Conservation (phyloP, 2,888 invertebrate genomes). For the Silvanus unidentatus region DNA sequence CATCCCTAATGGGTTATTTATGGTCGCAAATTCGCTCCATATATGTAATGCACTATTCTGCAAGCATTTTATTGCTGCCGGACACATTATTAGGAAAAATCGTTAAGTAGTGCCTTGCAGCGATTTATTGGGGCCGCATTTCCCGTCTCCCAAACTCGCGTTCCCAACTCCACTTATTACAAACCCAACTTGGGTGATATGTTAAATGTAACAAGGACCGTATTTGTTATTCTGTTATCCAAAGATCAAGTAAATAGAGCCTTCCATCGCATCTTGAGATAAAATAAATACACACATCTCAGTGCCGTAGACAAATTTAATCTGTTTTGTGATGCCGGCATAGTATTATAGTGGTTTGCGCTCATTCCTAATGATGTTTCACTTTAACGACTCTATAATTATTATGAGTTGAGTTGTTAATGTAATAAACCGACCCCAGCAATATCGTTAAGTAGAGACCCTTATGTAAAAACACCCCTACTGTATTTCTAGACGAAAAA, state of each 20-base stretch:
- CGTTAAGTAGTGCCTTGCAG: too few species aligned
- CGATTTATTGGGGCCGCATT: too few species aligned
- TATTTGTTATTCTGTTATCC: too few species aligned
- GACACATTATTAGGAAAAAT: slow-evolving; percentile 12
- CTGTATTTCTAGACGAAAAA: slow-evolving; percentile 5
- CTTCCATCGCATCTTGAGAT: too few species aligned
- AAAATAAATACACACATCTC: neutral
- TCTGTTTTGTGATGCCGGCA: neutral
- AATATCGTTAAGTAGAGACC: slow-evolving; percentile 37
- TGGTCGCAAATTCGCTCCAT: slow-evolving; percentile 32
- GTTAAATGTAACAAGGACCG: too few species aligned
- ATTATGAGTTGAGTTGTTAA: slow-evolving; percentile 47
- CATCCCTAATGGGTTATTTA: slow-evolving; percentile 43
- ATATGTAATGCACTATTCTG: slow-evolving; percentile 2
- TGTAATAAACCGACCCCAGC: slow-evolving; percentile 43
- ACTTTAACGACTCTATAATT: slow-evolving; percentile 43
- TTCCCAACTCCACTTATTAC: too few species aligned
- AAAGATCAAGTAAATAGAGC: too few species aligned
- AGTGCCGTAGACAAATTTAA: neutral
- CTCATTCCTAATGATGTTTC: slow-evolving; percentile 24
- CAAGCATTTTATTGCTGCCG: slow-evolving; percentile 12
- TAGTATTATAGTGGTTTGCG: slow-evolving; percentile 20
- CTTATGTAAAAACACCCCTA: slow-evolving; percentile 29
- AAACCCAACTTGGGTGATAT: too few species aligned
- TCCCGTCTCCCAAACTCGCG: too few species aligned